Evolutionary conservation across 2,797 vertebrate genomes (phyloP).

Genomic region (Arctocebus calabarensis): DNA sequence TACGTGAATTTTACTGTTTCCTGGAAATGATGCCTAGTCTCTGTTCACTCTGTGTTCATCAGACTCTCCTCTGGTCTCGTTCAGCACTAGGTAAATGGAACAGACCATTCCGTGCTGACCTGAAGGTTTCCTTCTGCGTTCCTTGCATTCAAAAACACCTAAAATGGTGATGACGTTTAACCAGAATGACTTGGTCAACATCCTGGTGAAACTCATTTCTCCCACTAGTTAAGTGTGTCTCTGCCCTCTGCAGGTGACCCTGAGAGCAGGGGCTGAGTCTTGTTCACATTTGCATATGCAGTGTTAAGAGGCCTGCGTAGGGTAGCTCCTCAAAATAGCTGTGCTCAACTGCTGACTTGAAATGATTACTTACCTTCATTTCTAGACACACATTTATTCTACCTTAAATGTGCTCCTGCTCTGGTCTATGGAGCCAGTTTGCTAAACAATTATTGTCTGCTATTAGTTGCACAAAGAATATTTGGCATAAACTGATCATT

Average conservation of each 20-base stretch:
- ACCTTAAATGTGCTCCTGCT: not conserved
- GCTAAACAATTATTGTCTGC: not conserved
- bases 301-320: not conserved
- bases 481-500: not conserved
- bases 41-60: not conserved
- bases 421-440: not conserved
- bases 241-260: not conserved
- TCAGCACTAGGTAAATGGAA: constrained; percentile 24
- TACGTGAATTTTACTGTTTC: not conserved
- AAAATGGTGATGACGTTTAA: constrained; percentile 36
- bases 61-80: constrained; percentile 8
- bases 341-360: not conserved
- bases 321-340: not conserved
- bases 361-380: not conserved
- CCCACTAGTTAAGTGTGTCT: not conserved
- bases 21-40: constrained; percentile 27
- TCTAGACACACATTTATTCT: not conserved
- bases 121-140: constrained; percentile 28
- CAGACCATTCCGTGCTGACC: not conserved
- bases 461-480: not conserved
- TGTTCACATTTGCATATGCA: not conserved
- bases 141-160: not conserved
- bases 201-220: not conserved
- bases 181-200: not conserved
- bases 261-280: not conserved